Conservation (phyloP, 2,113 vertebrate genomes). For the Cettia cetti region DNA sequence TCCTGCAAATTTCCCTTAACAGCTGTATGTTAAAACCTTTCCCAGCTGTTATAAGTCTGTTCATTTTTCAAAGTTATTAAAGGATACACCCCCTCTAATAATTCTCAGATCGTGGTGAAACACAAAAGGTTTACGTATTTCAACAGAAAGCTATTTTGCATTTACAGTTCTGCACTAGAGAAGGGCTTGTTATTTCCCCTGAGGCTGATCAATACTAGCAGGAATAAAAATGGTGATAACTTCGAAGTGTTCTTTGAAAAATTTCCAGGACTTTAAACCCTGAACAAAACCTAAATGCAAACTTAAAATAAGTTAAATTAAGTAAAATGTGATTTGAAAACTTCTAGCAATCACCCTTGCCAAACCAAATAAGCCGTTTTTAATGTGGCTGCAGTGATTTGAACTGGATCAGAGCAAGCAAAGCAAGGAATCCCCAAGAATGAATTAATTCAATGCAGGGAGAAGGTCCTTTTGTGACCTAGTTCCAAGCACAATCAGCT, state of each 20-base stretch:
- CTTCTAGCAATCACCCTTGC: background rate
- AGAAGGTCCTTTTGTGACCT: background rate
- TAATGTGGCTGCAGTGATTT: background rate
- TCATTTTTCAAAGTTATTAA: conserved; percentile 60
- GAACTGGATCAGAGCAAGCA: background rate
- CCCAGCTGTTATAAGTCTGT: conserved; percentile 19
- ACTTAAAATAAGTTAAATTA: conserved; percentile 4
- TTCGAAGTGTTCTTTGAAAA: conserved; percentile 28
- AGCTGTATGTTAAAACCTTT: conserved; percentile 29
- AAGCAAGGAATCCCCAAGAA: background rate
- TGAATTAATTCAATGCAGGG: background rate
- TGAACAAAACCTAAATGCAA: background rate
- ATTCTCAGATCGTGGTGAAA: conserved; percentile 15
- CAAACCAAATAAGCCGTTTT: background rate
- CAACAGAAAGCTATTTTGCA: conserved; percentile 55
- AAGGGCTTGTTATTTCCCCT: conserved; percentile 52
- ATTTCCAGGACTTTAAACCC: conserved; percentile 6
- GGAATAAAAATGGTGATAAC: conserved; percentile 35
- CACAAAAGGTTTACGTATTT: conserved; percentile 49
- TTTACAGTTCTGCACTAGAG: conserved; percentile 33
- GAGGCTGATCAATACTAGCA: conserved; percentile 32
- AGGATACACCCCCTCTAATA: conserved; percentile 39
- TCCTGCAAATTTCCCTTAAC: conserved; percentile 31
- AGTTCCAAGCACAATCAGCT: background rate
- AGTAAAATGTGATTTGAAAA: background rate